Percentiles rank a stretch among this genome's conserved stretches.
phyloP scores from a whole-genome alignment of 1,140 invertebrate species.

The Lepidurus arcticus region DNA sequence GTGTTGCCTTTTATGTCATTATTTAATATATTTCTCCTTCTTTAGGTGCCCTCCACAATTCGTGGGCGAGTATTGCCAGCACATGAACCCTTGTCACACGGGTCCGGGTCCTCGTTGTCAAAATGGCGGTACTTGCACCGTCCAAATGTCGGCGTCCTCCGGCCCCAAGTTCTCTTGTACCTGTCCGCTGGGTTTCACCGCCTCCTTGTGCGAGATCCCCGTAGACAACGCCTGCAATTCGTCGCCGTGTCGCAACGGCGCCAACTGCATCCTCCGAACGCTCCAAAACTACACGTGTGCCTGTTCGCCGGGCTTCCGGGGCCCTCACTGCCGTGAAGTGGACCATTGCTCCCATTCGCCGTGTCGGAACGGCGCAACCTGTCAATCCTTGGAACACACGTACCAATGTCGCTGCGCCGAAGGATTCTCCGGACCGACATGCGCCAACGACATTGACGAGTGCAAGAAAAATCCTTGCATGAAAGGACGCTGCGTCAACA shows the following conservation, averaged over 20 bases:
- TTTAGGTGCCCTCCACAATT: constrained; percentile 83
- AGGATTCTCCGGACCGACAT: constrained; percentile 78
- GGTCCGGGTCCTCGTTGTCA: constrained; percentile 71
- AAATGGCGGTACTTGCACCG: constrained; percentile 85
- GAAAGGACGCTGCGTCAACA: constrained; percentile 75
- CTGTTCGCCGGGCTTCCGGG: constrained; percentile 76
- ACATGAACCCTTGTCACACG: constrained; percentile 84
- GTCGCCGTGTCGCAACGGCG: constrained; percentile 76
- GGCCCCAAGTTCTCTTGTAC: constrained; percentile 74
- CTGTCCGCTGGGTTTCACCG: constrained; percentile 84
- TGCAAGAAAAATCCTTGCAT: constrained; percentile 66
- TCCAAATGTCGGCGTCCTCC: constrained; percentile 57
- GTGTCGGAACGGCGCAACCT: constrained; percentile 78
- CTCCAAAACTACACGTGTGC: constrained; percentile 73
- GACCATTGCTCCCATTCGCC: constrained; percentile 83
- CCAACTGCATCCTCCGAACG: constrained; percentile 67
- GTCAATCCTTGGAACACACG: constrained; percentile 62
- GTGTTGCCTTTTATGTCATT: neutral
- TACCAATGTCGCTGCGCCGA: constrained; percentile 78
- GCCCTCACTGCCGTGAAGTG: constrained; percentile 75
- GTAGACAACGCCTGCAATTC: constrained; percentile 85
- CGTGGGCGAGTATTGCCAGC: constrained; percentile 90
- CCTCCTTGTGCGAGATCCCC: constrained; percentile 85
- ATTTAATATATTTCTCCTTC: constrained; percentile 41
- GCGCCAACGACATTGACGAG: constrained; percentile 83